A percentile compares a stretch with the other conserved stretches of the same genome.
These are phyloP conservation scores for Neoscelio sp. DNA, from an alignment of 2,888 invertebrate genomes.

Conservation along the genomic window DNA sequence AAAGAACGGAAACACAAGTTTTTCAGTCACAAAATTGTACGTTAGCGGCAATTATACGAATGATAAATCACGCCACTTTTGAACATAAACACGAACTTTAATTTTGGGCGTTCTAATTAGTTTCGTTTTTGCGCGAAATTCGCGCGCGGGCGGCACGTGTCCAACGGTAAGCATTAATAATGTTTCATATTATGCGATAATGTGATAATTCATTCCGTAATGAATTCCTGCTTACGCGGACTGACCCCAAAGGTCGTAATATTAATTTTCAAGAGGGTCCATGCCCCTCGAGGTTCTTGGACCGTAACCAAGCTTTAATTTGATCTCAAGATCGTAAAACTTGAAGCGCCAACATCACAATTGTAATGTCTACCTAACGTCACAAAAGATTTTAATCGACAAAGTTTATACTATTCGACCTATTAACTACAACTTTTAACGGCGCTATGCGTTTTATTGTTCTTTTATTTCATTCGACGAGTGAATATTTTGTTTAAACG, in stretches of 20 bases:
- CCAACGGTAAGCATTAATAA: constrained; percentile 56
- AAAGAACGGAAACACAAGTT: not conserved
- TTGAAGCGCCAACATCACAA: constrained; percentile 62
- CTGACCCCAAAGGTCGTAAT: constrained; percentile 66
- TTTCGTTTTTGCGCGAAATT: constrained; percentile 25
- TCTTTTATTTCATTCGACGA: no score
- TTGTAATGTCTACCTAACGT: constrained; percentile 42
- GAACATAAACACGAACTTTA: not conserved
- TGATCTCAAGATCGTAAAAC: constrained; percentile 72
- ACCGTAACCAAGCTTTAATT: constrained; percentile 73
- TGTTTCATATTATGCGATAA: constrained; percentile 55
- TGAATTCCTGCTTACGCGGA: constrained; percentile 67
- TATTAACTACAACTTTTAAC: constrained; percentile 25
- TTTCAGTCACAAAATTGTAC: no score
- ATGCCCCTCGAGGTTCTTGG: constrained; percentile 39
- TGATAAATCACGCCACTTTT: no score
- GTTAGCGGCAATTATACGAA: no score
- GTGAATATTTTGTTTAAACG: no score
- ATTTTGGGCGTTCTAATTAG: constrained; percentile 47
- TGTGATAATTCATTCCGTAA: constrained; percentile 66
- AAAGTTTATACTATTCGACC: constrained; percentile 62
- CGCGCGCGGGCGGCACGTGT: constrained; percentile 55
- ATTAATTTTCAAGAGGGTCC: constrained; percentile 68
- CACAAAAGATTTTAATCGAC: constrained; percentile 55
- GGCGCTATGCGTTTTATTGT: no score